Percentiles rank a stretch among this genome's conserved stretches.
phyloP scores from a whole-genome alignment of 1,140 invertebrate species.

The Drosophila repleta region DNA sequence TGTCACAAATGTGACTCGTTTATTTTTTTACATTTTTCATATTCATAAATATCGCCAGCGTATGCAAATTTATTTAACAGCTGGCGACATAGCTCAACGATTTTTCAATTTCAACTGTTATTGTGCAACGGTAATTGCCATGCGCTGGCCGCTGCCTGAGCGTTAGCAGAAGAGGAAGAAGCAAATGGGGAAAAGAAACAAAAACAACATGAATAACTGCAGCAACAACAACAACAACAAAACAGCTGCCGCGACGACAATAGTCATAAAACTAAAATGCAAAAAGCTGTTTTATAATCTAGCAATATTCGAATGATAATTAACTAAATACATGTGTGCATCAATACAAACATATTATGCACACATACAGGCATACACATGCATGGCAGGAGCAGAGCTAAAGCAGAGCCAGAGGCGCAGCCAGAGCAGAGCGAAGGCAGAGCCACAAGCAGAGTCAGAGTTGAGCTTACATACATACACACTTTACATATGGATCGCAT shows the following conservation, averaged over 20 bases:
- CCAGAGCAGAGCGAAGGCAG: no score
- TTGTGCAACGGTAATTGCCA: constrained; percentile 16
- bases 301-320: constrained; percentile 10
- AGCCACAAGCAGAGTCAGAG: background rate
- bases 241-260: constrained; percentile 23
- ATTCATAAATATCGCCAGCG: constrained; percentile 25
- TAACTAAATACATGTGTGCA: background rate
- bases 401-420: no score
- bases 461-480: background rate
- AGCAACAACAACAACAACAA: background rate
- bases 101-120: constrained; percentile 20
- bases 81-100: constrained; percentile 18
- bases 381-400: no score
- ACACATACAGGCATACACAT: background rate
- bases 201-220: background rate
- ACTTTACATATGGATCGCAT: no score
- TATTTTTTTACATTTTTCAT: background rate
- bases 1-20: constrained; percentile 1
- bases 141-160: background rate
- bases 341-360: background rate
- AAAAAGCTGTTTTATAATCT: constrained; percentile 50
- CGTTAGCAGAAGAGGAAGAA: background rate
- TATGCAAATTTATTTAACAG: constrained; percentile 30
- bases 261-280: constrained; percentile 24
- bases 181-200: background rate